These are phyloP conservation scores for Cirrhinus molitorella DNA, from an alignment of 2,797 vertebrate genomes.

Conservation along the genomic window DNA sequence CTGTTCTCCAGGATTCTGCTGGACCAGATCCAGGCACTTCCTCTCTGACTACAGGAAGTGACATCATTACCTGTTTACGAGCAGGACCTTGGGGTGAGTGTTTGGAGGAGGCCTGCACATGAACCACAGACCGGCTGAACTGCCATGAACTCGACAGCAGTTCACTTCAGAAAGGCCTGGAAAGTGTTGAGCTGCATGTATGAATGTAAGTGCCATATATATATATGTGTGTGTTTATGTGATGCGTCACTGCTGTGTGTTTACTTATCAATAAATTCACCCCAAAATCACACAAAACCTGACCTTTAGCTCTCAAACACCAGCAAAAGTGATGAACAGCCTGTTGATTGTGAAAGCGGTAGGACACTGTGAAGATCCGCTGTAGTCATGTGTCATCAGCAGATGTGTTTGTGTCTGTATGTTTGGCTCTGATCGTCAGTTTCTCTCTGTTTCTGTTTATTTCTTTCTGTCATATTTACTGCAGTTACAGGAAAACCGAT, in stretches of 20 bases:
- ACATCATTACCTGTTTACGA: conserved; percentile 81
- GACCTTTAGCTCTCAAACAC: not conserved
- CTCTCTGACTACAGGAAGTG: conserved; percentile 71
- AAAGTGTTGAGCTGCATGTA: not conserved
- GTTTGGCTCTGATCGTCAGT: not conserved
- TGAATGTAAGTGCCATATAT: not conserved
- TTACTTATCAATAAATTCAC: not conserved
- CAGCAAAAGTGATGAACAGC: too few relatives aligned
- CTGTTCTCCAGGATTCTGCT: conserved; percentile 39
- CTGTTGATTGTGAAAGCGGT: not conserved
- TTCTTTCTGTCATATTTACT: conserved; percentile 1
- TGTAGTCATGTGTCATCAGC: too few relatives aligned
- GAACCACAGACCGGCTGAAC: not conserved
- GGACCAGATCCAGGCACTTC: conserved; percentile 63
- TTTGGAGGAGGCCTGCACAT: conserved; percentile 18
- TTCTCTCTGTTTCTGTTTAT: conserved; percentile 1
- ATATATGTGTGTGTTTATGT: too few relatives aligned
- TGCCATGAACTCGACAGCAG: too few relatives aligned
- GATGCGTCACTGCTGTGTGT: not conserved
- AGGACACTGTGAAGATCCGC: not conserved
- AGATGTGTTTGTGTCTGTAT: conserved; percentile 1
- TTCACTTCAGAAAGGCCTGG: not conserved
- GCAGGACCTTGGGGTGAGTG: conserved; percentile 56
- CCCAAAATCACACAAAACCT: not conserved
- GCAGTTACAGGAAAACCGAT: not conserved